Conservation (phyloP, 2,888 invertebrate genomes). For the Gibbula magus region DNA sequence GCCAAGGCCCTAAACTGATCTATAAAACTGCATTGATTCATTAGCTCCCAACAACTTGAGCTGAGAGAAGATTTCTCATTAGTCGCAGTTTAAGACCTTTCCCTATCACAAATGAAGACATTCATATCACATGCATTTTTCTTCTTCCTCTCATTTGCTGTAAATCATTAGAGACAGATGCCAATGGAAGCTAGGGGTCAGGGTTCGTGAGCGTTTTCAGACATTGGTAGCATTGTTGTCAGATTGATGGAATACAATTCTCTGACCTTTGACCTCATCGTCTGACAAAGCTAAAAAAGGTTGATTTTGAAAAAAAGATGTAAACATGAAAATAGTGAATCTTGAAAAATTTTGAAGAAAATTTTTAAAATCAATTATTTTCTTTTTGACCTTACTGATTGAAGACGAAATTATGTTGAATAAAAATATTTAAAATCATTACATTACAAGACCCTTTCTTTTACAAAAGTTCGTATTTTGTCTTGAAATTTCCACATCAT, state of each 20-base stretch:
- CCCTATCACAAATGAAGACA: slow-evolving; percentile 31
- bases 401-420: too few relatives aligned
- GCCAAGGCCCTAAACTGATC: slow-evolving; percentile 33
- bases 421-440: too few relatives aligned
- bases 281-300: neutral
- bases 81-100: slow-evolving; percentile 27
- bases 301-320: too few relatives aligned
- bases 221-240: neutral
- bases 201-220: neutral
- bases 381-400: too few relatives aligned
- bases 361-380: too few relatives aligned
- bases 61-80: slow-evolving; percentile 29
- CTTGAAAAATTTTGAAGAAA: too few relatives aligned
- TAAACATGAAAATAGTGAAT: too few relatives aligned
- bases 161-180: slow-evolving; percentile 1
- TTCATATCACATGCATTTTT: slow-evolving; percentile 26
- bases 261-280: neutral
- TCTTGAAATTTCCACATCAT: too few relatives aligned
- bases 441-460: too few relatives aligned
- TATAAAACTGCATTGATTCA: slow-evolving; percentile 39
- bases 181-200: neutral
- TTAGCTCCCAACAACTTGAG: slow-evolving; percentile 31
- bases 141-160: slow-evolving; percentile 6
- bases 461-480: too few relatives aligned
- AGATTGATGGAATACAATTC: neutral